phyloP scores from a whole-genome alignment of 23 tunicate species.

The Oikopleura vanhoeffeni region DNA sequence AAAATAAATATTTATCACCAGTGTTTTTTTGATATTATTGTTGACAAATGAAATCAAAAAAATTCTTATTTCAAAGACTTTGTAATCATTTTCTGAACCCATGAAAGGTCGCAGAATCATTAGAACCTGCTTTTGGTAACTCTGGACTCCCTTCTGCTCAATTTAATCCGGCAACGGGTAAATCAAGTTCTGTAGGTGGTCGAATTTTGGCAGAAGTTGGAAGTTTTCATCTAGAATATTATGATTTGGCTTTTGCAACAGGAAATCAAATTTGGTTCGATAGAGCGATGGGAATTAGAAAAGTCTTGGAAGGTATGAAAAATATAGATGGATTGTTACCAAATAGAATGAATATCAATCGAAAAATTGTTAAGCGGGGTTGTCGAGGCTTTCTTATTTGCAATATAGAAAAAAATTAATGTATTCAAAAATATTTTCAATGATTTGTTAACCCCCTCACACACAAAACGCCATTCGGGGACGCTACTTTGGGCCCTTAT shows the following conservation, averaged over 20 bases:
- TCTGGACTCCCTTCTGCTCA: not conserved
- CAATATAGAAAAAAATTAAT: too few relatives aligned
- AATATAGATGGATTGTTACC: not conserved
- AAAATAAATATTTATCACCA: too few relatives aligned
- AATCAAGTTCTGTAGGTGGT: not conserved
- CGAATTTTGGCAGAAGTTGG: constrained; percentile 6
- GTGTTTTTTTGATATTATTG: too few relatives aligned
- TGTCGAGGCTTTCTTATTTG: not conserved
- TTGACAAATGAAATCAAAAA: too few relatives aligned
- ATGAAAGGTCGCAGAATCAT: not conserved
- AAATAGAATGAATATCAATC: not conserved
- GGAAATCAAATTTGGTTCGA: not conserved
- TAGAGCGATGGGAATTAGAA: not conserved
- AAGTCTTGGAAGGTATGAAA: not conserved
- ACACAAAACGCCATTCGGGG: too few relatives aligned
- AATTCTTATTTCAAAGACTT: too few relatives aligned
- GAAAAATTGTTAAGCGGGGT: not conserved
- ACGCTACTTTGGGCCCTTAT: too few relatives aligned
- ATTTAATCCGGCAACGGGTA: not conserved
- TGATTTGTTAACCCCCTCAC: too few relatives aligned
- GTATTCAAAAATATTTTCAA: too few relatives aligned
- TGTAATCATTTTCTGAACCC: too few relatives aligned
- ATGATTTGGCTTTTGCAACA: not conserved
- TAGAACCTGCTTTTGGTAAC: not conserved
- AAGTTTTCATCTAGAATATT: constrained; percentile 4